Conservation (phyloP, 2,888 invertebrate genomes). For the Dynastes tityus region DNA sequence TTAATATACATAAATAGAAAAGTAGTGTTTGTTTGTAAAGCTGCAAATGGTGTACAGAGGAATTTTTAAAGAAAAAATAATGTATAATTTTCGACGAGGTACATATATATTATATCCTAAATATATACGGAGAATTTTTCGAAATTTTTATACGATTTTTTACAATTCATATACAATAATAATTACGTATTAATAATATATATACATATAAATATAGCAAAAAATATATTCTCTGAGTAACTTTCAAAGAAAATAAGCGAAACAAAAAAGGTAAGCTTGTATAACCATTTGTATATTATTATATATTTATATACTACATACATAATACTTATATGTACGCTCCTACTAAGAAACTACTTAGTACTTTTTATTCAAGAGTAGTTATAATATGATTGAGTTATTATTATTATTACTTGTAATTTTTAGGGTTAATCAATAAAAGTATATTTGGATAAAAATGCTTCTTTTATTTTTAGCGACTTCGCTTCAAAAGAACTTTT, state of each 20-base stretch:
- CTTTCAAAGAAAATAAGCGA: background rate
- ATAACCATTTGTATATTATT: conserved; percentile 54
- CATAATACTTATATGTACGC: conserved; percentile 26
- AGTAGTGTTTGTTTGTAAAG: background rate
- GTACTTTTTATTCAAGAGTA: conserved; percentile 52
- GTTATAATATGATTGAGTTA: conserved; percentile 45
- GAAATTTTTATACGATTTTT: conserved; percentile 4
- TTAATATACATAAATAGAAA: background rate
- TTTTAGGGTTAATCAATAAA: conserved; percentile 60
- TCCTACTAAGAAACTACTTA: conserved; percentile 50
- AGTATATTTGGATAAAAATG: conserved; percentile 48
- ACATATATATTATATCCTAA: conserved; percentile 4
- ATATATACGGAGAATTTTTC: background rate
- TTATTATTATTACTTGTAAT: conserved; percentile 53
- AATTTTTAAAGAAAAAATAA: background rate
- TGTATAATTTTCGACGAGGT: conserved; percentile 1
- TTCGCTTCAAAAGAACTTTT: background rate
- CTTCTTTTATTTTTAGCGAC: background rate
- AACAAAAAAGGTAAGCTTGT: conserved; percentile 30
- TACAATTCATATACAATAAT: background rate
- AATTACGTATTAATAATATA: background rate
- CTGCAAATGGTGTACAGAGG: conserved; percentile 11
- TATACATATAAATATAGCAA: background rate
- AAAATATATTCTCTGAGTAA: background rate
- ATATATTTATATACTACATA: conserved; percentile 34